Percentiles rank a stretch among this genome's conserved stretches.
Conservation (phyloP, 2,113 vertebrate species). For the Larimichthys crocea region DNA sequence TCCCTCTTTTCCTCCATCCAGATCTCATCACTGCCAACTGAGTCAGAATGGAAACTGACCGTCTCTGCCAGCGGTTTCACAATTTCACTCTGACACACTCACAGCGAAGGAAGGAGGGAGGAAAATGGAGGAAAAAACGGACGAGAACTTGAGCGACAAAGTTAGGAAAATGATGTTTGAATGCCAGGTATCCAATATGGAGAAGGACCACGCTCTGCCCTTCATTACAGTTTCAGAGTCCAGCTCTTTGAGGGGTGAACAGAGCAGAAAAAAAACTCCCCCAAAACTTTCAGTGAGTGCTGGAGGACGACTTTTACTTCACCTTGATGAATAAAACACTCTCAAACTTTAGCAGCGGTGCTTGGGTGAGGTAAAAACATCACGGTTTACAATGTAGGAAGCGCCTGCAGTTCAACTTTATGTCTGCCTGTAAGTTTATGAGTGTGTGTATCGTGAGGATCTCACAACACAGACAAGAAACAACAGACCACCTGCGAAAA, state of each 20-base stretch:
- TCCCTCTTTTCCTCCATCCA: conserved; percentile 32
- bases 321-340: conserved; percentile 5
- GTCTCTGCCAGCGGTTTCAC: conserved; percentile 70
- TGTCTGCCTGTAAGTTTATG: conserved; percentile 22
- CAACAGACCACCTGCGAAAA: conserved; percentile 56
- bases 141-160: background rate
- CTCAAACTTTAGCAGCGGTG: background rate
- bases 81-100: conserved; percentile 59
- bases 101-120: conserved; percentile 5
- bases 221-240: background rate
- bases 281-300: background rate
- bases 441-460: conserved; percentile 54
- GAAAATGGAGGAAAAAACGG: background rate
- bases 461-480: conserved; percentile 37
- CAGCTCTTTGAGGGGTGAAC: background rate
- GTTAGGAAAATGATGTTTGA: background rate
- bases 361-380: background rate
- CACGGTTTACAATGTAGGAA: background rate
- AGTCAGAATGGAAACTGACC: conserved; percentile 69
- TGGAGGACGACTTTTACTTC: background rate
- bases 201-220: background rate
- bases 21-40: conserved; percentile 44
- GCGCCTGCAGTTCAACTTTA: conserved; percentile 3
- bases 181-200: background rate
- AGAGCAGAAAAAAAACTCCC: background rate